Conservation (phyloP, 2,797 vertebrate species). For the Scyliorhinus canicula region DNA sequence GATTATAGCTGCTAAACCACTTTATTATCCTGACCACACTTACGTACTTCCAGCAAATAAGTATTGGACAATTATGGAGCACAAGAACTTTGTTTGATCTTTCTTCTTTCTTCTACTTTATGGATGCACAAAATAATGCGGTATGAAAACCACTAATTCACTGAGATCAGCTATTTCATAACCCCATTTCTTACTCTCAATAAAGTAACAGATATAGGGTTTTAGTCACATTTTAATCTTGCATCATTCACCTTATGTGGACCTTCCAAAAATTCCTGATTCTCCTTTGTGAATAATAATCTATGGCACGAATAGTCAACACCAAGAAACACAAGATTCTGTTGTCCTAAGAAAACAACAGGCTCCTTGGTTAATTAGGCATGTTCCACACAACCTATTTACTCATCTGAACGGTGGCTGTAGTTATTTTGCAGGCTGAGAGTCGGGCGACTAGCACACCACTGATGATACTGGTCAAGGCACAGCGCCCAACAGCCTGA, state of each 20-base stretch:
- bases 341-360: slow-evolving; percentile 58
- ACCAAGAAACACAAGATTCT: slow-evolving; percentile 44
- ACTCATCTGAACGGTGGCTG: slow-evolving; percentile 45
- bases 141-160: background rate
- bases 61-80: background rate
- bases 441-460: slow-evolving; percentile 53
- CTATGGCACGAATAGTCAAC: background rate
- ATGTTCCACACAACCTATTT: slow-evolving; percentile 41
- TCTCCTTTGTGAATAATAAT: background rate
- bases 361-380: slow-evolving; percentile 40
- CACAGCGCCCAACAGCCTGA: slow-evolving; percentile 72
- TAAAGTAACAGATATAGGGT: background rate
- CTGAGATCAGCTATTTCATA: background rate
- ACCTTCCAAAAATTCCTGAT: background rate
- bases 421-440: slow-evolving; percentile 47
- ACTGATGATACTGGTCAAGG: slow-evolving; percentile 60
- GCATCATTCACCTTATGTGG: background rate
- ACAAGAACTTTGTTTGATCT: background rate
- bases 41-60: background rate
- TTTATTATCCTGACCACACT: background rate
- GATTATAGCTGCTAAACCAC: background rate
- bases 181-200: background rate
- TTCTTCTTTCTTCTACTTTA: too few species aligned
- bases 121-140: background rate
- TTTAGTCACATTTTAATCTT: background rate